phyloP scores from a whole-genome alignment of 1,140 invertebrate genomes.

The Oryctes rhinoceros region DNA sequence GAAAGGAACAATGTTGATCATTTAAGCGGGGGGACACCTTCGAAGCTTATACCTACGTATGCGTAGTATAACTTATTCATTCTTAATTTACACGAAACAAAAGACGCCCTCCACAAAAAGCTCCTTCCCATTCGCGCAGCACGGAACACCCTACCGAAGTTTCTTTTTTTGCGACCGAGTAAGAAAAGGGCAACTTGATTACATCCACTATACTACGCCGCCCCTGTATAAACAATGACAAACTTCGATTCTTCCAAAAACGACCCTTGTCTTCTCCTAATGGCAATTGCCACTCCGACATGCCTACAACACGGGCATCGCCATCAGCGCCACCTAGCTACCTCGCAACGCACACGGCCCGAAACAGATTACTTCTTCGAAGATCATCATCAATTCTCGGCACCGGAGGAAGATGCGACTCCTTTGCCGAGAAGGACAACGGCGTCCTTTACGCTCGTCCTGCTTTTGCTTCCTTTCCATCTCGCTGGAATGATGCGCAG shows the following conservation, averaged over 20 bases:
- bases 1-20: too few species aligned
- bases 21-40: too few species aligned
- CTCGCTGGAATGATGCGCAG: not conserved
- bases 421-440: not conserved
- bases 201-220: not conserved
- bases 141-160: too few species aligned
- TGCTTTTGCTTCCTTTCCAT: not conserved
- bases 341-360: not conserved
- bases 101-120: too few species aligned
- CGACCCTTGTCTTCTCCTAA: not conserved
- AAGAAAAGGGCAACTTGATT: not conserved
- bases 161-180: too few species aligned
- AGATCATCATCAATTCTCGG: not conserved
- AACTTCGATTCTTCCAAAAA: conserved; percentile 2
- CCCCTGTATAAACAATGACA: conserved; percentile 14
- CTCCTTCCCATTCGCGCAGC: too few species aligned
- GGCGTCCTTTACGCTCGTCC: not conserved
- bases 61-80: too few species aligned
- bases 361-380: conserved; percentile 1
- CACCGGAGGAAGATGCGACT: not conserved
- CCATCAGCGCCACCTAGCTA: not conserved
- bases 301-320: not conserved
- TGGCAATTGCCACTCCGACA: not conserved
- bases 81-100: too few species aligned
- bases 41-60: too few species aligned